Percentiles rank a stretch among this genome's conserved stretches.
Conservation (phyloP, 2,888 invertebrate species). For the Cosmia trapezina region DNA sequence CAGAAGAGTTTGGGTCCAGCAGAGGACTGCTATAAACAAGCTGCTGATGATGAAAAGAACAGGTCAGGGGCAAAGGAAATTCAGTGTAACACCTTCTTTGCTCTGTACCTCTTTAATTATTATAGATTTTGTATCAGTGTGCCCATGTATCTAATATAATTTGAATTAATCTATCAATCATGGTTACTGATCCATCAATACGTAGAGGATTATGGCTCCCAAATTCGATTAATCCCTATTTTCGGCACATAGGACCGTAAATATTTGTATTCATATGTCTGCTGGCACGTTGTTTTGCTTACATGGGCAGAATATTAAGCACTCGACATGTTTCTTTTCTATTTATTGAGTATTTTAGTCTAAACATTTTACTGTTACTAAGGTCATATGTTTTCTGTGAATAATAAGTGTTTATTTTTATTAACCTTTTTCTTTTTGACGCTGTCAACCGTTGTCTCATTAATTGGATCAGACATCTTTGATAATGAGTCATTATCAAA, state of each 20-base stretch:
- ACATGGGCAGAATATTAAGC: slow-evolving; percentile 39
- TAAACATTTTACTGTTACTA: slow-evolving; percentile 1
- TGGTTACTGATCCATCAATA: slow-evolving; percentile 39
- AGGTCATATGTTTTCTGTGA: slow-evolving; percentile 3
- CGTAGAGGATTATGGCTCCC: slow-evolving; percentile 36
- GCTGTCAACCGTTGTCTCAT: no score
- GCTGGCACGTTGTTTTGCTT: slow-evolving; percentile 25
- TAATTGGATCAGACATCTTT: no score
- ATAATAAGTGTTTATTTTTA: neutral
- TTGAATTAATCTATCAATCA: slow-evolving; percentile 56
- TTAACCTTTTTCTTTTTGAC: neutral
- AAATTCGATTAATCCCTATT: slow-evolving; percentile 47
- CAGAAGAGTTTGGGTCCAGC: neutral
- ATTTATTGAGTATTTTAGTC: slow-evolving; percentile 12
- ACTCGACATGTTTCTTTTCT: slow-evolving; percentile 4
- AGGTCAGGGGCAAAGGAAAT: neutral
- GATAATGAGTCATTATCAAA: no score
- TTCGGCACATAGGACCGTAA: slow-evolving; percentile 34
- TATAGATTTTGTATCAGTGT: slow-evolving; percentile 2
- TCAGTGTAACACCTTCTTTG: neutral
- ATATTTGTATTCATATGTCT: slow-evolving; percentile 56
- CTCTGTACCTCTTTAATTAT: neutral
- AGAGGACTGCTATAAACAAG: no score
- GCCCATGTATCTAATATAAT: slow-evolving; percentile 27
- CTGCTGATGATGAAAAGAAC: neutral